These are phyloP conservation scores for Holacanthella duospinosa DNA, from an alignment of 2,888 invertebrate genomes.

Conservation along the genomic window DNA sequence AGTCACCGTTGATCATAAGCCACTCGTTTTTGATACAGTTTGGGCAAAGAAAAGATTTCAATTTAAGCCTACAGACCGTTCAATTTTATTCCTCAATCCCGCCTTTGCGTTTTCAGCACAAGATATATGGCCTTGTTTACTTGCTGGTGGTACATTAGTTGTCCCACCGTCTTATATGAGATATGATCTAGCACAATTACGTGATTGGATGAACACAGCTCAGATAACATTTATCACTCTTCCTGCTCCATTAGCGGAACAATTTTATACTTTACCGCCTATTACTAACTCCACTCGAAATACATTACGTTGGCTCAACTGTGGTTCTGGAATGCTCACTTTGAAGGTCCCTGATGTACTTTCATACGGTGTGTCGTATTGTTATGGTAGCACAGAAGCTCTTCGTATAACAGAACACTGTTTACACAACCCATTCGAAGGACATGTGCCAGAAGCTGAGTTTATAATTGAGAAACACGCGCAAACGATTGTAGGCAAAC, in stretches of 20 bases:
- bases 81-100: not conserved
- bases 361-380: not conserved
- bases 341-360: not conserved
- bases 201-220: not conserved
- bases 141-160: not conserved
- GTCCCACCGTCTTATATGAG: not conserved
- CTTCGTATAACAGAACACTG: not conserved
- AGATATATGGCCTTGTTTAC: not conserved
- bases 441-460: not conserved
- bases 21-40: not conserved
- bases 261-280: not conserved
- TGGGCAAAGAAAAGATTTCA: not conserved
- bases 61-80: not conserved
- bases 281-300: not conserved
- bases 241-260: not conserved
- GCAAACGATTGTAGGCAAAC: no score
- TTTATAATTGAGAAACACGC: no score
- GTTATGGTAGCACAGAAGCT: not conserved
- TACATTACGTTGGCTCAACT: not conserved
- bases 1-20: not conserved
- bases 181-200: not conserved
- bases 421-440: not conserved
- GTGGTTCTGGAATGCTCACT: not conserved
- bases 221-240: not conserved
- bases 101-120: not conserved